Evolutionary conservation across 2,797 vertebrate species (phyloP).

Genomic region (Balearica regulorum): DNA sequence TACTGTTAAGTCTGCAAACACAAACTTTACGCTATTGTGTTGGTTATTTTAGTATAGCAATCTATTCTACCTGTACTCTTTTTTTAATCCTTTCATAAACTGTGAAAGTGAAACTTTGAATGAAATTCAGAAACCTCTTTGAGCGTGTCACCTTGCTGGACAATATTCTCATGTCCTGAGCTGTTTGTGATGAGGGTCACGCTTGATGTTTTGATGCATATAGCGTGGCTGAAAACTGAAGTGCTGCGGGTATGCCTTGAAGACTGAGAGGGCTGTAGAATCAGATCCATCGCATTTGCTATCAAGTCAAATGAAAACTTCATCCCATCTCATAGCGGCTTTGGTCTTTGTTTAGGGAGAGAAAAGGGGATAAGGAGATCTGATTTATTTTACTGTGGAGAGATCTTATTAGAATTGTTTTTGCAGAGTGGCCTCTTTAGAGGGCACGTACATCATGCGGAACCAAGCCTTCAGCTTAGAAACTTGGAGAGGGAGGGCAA

Average conservation of each 20-base stretch:
- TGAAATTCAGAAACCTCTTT: not conserved
- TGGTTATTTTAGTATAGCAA: not conserved
- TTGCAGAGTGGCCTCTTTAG: not conserved
- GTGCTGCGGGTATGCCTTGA: fast-evolving
- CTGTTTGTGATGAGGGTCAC: not conserved
- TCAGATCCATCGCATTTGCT: not conserved
- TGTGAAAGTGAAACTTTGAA: not conserved
- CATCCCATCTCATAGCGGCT: not conserved
- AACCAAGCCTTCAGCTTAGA: not conserved
- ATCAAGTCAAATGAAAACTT: not conserved
- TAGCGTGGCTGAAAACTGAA: not conserved
- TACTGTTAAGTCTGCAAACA: not conserved
- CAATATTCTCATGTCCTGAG: not conserved
- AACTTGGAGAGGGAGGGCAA: not conserved
- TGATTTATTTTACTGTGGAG: not conserved
- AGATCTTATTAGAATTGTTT: not conserved
- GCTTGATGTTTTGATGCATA: not conserved
- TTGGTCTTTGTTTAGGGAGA: not conserved
- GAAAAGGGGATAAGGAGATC: not conserved
- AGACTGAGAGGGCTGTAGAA: no score
- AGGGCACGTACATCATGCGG: fast-evolving
- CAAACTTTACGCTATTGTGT: not conserved
- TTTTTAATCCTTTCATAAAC: not conserved
- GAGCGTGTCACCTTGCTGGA: not conserved
- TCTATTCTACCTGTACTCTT: not conserved